Percentiles rank a stretch among this genome's conserved stretches.
phyloP scores from a whole-genome alignment of 2,888 invertebrate genomes.

The Tribolium freemani region DNA sequence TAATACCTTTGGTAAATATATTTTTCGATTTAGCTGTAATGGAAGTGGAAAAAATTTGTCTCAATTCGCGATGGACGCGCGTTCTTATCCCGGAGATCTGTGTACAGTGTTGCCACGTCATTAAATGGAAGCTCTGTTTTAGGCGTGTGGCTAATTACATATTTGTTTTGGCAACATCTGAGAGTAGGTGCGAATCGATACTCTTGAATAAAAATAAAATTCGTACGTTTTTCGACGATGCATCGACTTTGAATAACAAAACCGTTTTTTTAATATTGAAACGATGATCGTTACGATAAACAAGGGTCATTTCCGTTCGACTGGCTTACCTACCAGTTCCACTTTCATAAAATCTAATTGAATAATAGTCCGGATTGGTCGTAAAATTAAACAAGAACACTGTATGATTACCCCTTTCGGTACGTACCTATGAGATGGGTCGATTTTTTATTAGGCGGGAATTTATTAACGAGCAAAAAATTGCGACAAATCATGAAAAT shows the following conservation, averaged over 20 bases:
- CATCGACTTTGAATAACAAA: slow-evolving; percentile 4
- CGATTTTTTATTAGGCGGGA: too few species aligned
- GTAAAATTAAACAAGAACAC: slow-evolving; percentile 19
- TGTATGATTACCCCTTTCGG: slow-evolving; percentile 3
- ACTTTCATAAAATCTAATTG: slow-evolving; percentile 28
- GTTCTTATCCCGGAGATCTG: slow-evolving; percentile 19
- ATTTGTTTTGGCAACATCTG: slow-evolving; percentile 36
- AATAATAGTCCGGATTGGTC: slow-evolving; percentile 16
- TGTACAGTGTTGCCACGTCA: slow-evolving; percentile 26
- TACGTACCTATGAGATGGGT: too few species aligned
- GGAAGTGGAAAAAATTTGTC: neutral
- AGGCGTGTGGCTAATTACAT: slow-evolving; percentile 32
- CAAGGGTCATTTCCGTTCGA: slow-evolving; percentile 16
- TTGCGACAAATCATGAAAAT: neutral
- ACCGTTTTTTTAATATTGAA: neutral
- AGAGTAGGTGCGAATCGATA: slow-evolving; percentile 35
- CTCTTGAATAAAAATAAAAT: slow-evolving; percentile 28
- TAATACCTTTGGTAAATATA: too few species aligned
- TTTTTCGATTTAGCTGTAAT: too few species aligned
- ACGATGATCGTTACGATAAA: slow-evolving; percentile 7
- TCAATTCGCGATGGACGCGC: slow-evolving; percentile 6
- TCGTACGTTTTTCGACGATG: neutral
- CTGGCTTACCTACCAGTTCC: slow-evolving; percentile 18
- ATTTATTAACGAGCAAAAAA: too few species aligned
- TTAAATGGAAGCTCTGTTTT: slow-evolving; percentile 24